A percentile compares a stretch with the other conserved stretches of the same genome.
Conservation (phyloP, 2,113 vertebrate species). For the Microcebus jonahi region DNA sequence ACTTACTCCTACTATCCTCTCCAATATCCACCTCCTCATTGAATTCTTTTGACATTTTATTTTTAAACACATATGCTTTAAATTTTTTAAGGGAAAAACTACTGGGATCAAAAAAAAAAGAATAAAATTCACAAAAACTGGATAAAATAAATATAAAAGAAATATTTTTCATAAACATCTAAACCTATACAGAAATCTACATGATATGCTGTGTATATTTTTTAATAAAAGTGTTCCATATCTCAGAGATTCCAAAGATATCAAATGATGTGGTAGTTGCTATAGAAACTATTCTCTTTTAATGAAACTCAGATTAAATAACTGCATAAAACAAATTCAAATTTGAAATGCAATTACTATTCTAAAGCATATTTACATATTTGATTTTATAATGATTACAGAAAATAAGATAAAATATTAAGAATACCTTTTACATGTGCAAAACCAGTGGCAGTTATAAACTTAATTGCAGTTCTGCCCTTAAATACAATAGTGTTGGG, state of each 20-base stretch:
- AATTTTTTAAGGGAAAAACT: constrained; percentile 54
- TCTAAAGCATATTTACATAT: constrained; percentile 79
- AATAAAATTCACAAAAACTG: constrained; percentile 42
- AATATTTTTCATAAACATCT: constrained; percentile 63
- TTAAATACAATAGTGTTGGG: constrained; percentile 66
- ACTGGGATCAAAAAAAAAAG: constrained; percentile 24
- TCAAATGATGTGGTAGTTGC: constrained; percentile 82
- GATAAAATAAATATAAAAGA: constrained; percentile 65
- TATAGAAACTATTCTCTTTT: constrained; percentile 85
- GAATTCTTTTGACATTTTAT: constrained; percentile 76
- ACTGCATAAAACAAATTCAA: constrained; percentile 80
- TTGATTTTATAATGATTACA: constrained; percentile 68
- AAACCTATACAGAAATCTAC: constrained; percentile 57
- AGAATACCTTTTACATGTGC: constrained; percentile 57
- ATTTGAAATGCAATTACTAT: constrained; percentile 79
- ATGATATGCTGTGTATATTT: constrained; percentile 46
- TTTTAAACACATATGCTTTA: constrained; percentile 74
- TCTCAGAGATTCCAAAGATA: constrained; percentile 80
- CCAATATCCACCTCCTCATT: constrained; percentile 58
- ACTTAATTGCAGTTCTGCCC: constrained; percentile 66
- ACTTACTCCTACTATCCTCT: constrained; percentile 69
- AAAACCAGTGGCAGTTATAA: constrained; percentile 62
- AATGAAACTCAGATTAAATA: constrained; percentile 83
- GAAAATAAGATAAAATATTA: constrained; percentile 74
- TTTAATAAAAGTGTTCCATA: constrained; percentile 80